phyloP scores from a whole-genome alignment of 2,113 vertebrate species.

The Etheostoma cragini region DNA sequence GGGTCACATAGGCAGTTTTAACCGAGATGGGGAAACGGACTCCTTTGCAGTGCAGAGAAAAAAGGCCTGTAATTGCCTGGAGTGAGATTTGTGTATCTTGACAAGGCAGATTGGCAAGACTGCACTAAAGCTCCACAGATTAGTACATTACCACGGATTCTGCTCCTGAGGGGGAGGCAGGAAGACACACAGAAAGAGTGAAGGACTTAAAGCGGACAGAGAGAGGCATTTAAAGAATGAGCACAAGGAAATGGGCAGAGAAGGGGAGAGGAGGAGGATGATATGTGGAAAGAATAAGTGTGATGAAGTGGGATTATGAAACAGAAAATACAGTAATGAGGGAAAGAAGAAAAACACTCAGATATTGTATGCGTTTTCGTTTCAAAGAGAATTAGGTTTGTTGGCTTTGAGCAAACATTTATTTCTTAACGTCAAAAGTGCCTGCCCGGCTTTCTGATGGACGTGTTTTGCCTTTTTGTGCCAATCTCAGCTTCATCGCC shows the following conservation, averaged over 20 bases:
- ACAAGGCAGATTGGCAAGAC: conserved; percentile 78
- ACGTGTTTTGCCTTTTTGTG: conserved; percentile 62
- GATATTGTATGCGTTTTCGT: conserved; percentile 27
- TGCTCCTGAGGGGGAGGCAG: conserved; percentile 57
- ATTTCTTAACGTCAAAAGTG: conserved; percentile 48
- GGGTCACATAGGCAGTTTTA: conserved; percentile 62
- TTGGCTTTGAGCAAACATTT: conserved; percentile 45
- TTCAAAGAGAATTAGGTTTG: conserved; percentile 39
- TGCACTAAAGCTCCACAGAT: conserved; percentile 73
- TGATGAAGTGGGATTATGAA: conserved; percentile 63
- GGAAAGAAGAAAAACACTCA: conserved; percentile 15
- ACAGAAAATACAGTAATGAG: conserved; percentile 34
- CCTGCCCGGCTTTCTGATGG: conserved; percentile 46
- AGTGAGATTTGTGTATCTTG: conserved; percentile 78
- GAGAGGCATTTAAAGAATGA: conserved; percentile 58
- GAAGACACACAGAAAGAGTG: conserved; percentile 47
- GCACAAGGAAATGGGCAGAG: conserved; percentile 41
- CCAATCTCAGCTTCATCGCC: conserved; percentile 39
- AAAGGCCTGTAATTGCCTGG: conserved; percentile 74
- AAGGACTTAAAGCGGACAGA: conserved; percentile 62
- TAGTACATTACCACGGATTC: conserved; percentile 75
- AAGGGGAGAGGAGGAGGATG: conserved; percentile 32
- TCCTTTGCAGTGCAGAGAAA: conserved; percentile 50
- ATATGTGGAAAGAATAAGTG: conserved; percentile 32
- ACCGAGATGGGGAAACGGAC: conserved; percentile 50